These are phyloP conservation scores for Sarcoramphus papa DNA, from an alignment of 2,797 vertebrate genomes.

Conservation along the genomic window DNA sequence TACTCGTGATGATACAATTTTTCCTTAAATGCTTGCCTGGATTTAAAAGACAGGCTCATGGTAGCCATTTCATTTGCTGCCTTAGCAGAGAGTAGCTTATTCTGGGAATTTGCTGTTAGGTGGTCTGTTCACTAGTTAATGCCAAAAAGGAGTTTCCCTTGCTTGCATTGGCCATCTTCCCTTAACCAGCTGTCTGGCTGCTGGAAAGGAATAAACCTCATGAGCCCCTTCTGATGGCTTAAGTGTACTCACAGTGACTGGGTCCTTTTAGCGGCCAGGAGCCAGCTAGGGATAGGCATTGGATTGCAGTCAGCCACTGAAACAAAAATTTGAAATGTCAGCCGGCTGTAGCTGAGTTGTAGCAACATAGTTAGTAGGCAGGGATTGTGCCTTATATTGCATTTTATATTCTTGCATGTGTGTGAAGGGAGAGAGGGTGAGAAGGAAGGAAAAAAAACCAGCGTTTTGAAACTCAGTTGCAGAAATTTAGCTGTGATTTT, in stretches of 20 bases:
- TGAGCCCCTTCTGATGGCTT: background rate
- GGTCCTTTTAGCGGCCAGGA: background rate
- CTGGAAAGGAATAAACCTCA: background rate
- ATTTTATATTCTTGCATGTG: background rate
- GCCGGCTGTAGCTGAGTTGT: background rate
- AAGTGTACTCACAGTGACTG: background rate
- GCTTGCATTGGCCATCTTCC: conserved; percentile 27
- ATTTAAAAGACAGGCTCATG: background rate
- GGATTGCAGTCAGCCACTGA: background rate
- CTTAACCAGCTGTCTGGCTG: conserved; percentile 6
- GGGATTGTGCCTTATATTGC: background rate
- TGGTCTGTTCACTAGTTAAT: conserved; percentile 1
- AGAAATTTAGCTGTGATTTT: background rate
- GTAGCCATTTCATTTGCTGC: background rate
- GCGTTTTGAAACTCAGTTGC: background rate
- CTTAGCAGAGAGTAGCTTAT: background rate
- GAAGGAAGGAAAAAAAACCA: background rate
- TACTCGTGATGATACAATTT: background rate
- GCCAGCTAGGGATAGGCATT: background rate
- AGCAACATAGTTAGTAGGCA: background rate
- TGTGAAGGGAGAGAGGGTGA: background rate
- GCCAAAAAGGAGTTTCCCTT: background rate
- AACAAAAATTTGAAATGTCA: background rate
- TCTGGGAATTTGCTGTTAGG: conserved; percentile 10
- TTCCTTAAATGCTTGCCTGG: background rate